phyloP scores from a whole-genome alignment of 2,113 vertebrate genomes.

The cattle (Bos taurus) region DNA sequence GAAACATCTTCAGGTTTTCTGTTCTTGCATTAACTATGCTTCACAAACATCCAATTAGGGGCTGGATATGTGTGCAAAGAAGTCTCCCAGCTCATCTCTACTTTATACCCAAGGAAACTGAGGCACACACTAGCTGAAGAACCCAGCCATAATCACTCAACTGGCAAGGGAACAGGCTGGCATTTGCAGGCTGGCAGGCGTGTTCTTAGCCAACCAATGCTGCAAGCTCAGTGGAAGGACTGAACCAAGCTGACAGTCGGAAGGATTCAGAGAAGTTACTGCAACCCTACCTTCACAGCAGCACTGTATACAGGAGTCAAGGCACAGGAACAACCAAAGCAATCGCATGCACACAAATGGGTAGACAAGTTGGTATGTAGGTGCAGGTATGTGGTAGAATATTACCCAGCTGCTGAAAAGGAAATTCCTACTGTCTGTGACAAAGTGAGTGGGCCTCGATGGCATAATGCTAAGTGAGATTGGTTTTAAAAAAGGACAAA shows the following conservation, averaged over 20 bases:
- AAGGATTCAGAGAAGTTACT: too few species aligned
- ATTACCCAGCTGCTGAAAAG: background rate
- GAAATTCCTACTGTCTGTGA: accelerated
- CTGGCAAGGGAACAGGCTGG: accelerated
- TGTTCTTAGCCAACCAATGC: accelerated
- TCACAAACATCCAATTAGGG: accelerated
- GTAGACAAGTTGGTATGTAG: background rate
- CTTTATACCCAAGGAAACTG: background rate
- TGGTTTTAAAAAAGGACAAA: background rate
- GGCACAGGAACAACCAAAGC: too few species aligned
- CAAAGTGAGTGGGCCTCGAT: background rate
- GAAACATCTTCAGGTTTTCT: background rate
- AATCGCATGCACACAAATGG: accelerated
- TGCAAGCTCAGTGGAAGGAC: background rate
- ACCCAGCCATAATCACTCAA: accelerated
- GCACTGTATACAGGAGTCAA: accelerated
- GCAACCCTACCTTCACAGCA: accelerated
- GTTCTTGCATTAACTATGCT: background rate
- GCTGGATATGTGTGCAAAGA: accelerated
- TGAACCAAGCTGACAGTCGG: accelerated
- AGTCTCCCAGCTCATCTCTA: accelerated
- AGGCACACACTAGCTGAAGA: accelerated
- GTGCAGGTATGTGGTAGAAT: accelerated
- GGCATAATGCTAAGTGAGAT: accelerated
- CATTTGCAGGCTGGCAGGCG: accelerated